Evolutionary conservation across 2,113 vertebrate genomes (phyloP).

Genomic region (Echinops telfairi): DNA sequence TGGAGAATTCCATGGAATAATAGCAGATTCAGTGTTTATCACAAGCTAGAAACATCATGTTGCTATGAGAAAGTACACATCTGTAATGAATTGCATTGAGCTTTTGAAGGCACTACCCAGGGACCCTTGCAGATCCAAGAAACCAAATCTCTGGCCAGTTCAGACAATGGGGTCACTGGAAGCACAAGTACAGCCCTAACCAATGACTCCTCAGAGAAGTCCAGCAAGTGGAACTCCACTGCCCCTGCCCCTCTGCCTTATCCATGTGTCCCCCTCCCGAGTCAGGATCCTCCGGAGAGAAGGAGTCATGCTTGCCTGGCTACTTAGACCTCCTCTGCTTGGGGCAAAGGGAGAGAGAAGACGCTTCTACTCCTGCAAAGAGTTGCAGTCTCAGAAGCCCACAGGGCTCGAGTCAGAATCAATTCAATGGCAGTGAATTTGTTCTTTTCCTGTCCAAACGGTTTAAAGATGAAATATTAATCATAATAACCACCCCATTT

Average conservation of each 20-base stretch:
- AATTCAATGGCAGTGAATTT: too few species aligned
- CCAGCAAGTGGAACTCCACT: background rate
- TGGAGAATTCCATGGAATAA: background rate
- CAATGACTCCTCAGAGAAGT: background rate
- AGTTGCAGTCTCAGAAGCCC: too few species aligned
- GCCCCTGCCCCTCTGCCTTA: background rate
- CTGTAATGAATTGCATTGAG: background rate
- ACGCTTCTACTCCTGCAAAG: too few species aligned
- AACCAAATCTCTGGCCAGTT: background rate
- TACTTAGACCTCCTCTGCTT: background rate
- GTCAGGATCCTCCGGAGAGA: background rate
- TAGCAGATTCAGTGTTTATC: background rate
- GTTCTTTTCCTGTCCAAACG: background rate
- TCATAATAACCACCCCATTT: background rate
- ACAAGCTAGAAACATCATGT: background rate
- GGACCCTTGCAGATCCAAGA: background rate
- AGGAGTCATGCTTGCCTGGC: background rate
- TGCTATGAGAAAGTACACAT: background rate
- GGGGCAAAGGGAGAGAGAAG: background rate
- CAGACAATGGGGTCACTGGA: background rate
- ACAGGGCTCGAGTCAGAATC: too few species aligned
- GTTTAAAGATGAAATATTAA: background rate
- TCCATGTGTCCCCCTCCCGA: background rate
- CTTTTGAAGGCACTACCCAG: background rate
- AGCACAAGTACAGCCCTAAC: too few species aligned